Evolutionary conservation across 2,888 invertebrate species (phyloP), one percentile per base, ranked within the genome.

Genomic region (Polylopha cassiicola): DNA sequence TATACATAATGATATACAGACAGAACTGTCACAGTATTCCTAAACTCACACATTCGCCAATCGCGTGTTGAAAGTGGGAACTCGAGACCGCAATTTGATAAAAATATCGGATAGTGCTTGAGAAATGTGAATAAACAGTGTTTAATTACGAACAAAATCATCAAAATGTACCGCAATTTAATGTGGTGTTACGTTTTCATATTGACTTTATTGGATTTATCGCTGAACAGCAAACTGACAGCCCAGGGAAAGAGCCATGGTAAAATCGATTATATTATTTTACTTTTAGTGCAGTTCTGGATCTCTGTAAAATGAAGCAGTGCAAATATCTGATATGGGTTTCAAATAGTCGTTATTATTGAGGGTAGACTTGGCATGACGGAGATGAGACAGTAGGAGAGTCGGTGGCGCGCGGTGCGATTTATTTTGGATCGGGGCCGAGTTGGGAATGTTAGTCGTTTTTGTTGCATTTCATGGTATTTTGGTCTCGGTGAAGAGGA

Each of bases 211-310:
- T 78, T 91, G 72, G 89, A 90, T 84, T 86, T 89, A 70, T 87
- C 90, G 53, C 86, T 88, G 60, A 89, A 90, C 75, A 90, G 89
- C 52, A 89, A 89, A 76, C 86, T 90, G 78, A 89, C 91, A 77
- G 88, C 89, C 60, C 90, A 90, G 79, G 91, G 91, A 79, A 90
- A 89, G 78, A 90, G 89, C 82, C 90, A 91, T 88, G 91, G 91
- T 91, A 88, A 88, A 76, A 81, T 81, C 78, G 76, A 81, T 81
- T 72, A 63, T 53, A 53, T 41, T 47, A 24, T 34, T 34, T 34
- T 18, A n/a, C 29, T 18, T 32, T 23, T 23, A 23, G 29, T 28
- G 7, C n/a, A 20, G 29, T 22, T 29, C 33, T 22, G 18, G n/a
- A 18, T 28, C n/a, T 18, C 22, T 27, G n/a, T n/a, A n/a, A n/a